Conservation (phyloP, 2,888 invertebrate genomes). For the Catocala nupta region DNA sequence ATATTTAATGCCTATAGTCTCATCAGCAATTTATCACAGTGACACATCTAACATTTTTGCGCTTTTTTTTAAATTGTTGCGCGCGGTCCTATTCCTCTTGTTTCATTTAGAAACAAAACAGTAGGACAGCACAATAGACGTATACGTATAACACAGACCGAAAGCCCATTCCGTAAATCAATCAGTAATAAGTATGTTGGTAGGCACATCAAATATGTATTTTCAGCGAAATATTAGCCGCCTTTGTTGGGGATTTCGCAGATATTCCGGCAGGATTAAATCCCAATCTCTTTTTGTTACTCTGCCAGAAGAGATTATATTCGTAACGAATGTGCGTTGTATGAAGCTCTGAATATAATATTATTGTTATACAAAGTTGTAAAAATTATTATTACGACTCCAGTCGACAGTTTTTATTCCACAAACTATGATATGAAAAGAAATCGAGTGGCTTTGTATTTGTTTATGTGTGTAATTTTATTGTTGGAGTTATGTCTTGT, state of each 20-base stretch:
- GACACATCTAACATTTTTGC: slow-evolving; percentile 30
- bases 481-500: slow-evolving; percentile 20
- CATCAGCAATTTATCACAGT: slow-evolving; percentile 29
- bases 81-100: neutral
- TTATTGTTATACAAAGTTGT: slow-evolving; percentile 55
- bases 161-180: slow-evolving; percentile 58
- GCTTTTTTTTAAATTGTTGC: slow-evolving; percentile 13
- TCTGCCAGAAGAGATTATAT: slow-evolving; percentile 69
- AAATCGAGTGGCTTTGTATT: slow-evolving; percentile 41
- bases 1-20: slow-evolving; percentile 28
- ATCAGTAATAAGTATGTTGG: slow-evolving; percentile 60
- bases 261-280: slow-evolving; percentile 73
- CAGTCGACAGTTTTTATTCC: slow-evolving; percentile 48
- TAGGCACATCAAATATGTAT: slow-evolving; percentile 61
- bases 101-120: slow-evolving; percentile 24
- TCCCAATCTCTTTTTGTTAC: slow-evolving; percentile 74
- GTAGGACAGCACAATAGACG: slow-evolving; percentile 11
- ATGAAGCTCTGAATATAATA: slow-evolving; percentile 55
- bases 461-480: slow-evolving; percentile 37
- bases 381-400: slow-evolving; percentile 57
- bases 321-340: slow-evolving; percentile 58
- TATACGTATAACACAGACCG: slow-evolving; percentile 32
- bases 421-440: slow-evolving; percentile 47
- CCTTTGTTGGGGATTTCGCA: slow-evolving; percentile 61
- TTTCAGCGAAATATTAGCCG: slow-evolving; percentile 61